Percentiles rank a stretch among this genome's conserved stretches.
Evolutionary conservation across 2,113 vertebrate species (phyloP).

Genomic region (Rissa tridactyla): DNA sequence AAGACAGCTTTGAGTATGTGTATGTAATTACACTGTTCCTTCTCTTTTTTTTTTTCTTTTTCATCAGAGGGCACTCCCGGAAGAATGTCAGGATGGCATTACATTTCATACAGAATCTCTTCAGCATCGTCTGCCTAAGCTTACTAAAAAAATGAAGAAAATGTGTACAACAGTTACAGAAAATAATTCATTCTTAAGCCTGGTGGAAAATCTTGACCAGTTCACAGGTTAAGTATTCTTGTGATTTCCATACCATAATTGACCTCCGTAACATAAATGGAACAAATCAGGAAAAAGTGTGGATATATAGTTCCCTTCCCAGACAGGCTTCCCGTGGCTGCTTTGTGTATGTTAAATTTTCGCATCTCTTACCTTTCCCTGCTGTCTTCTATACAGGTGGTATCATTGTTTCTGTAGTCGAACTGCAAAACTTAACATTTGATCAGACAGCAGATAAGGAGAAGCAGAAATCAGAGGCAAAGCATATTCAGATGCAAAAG

Average conservation of each 20-base stretch:
- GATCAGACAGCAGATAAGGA: slow-evolving; percentile 84
- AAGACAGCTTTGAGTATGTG: neutral
- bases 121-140: slow-evolving; percentile 82
- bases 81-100: neutral
- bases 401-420: slow-evolving; percentile 81
- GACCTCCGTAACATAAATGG: neutral
- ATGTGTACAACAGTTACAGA: slow-evolving; percentile 82
- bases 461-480: slow-evolving; percentile 88
- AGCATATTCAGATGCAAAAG: slow-evolving; percentile 95
- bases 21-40: neutral
- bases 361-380: neutral
- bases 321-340: neutral
- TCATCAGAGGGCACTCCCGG: slow-evolving; percentile 15
- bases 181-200: slow-evolving; percentile 75
- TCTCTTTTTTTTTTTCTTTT: neutral
- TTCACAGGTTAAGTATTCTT: slow-evolving; percentile 81
- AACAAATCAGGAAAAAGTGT: neutral
- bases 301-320: neutral
- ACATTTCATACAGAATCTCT: slow-evolving; percentile 65
- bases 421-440: slow-evolving; percentile 84
- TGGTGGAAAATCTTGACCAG: slow-evolving; percentile 86
- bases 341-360: neutral
- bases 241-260: neutral
- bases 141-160: slow-evolving; percentile 88
- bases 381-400: slow-evolving; percentile 73